Evolutionary conservation across 2,113 vertebrate genomes (phyloP), one percentile per base, ranked within the genome.

Genomic region (Nettapus auritus): DNA sequence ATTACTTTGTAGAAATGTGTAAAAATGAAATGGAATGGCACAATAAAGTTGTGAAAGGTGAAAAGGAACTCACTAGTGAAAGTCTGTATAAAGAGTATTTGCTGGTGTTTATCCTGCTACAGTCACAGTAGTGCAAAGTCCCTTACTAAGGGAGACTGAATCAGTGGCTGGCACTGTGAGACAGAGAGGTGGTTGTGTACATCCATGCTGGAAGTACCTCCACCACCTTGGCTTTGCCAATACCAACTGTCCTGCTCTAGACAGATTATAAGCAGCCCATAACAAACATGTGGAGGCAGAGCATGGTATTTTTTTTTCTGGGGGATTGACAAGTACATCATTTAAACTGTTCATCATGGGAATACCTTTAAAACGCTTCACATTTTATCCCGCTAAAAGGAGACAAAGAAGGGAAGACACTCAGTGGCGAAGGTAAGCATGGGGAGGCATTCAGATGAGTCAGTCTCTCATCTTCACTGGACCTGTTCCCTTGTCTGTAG

Each of bases 261-360:
- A 12, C 0, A 46, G 38, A 87, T 19, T 8, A 48, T 66, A 34
- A 66, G 44, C 12, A 79, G 22, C 19, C 15, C n/a, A 26, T 6
- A 59, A n/a, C 1, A 12, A 80, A 77, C 0, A 0, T 11, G 0
- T 9, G 19, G 42, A 80, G 36, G 31, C 8, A 55, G 18, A 73
- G 13, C 22, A 33, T 0, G 1, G 28, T 8, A 69, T 52, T 48
- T 48, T 48, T 48, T 48, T 38, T 74, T 4, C 48, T 38, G 11
- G 26, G 25, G 59, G 86, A 57, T 57, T 11, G 2, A 2, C 82
- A 8, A 90, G 13, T 9, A 48, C 12, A 33, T 22, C 0, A 28
- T n/a, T 73, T 60, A 53, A 82, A 21, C 21, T 77, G 63, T 25
- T 20, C 36, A 4, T 63, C 33, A 40, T 3, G 28, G 63, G 60